Evolutionary conservation across 2,797 vertebrate species (phyloP), one percentile per base, ranked within the genome.

Genomic region (Mustela erminea): DNA sequence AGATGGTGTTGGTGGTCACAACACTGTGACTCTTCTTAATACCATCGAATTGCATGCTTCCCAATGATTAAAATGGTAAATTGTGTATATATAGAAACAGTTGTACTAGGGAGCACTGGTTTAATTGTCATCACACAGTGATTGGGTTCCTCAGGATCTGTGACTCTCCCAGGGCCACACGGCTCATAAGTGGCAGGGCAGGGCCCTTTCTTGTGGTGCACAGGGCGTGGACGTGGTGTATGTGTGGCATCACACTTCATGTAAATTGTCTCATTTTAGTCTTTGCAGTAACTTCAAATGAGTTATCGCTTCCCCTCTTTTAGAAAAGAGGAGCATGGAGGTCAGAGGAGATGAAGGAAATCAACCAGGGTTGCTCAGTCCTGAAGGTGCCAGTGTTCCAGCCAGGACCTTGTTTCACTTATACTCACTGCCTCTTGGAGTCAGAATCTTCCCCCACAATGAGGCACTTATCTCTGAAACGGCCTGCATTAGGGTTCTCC

Each of bases 41-140:
- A 41, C 64, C 29, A 14, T 38, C 35, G 32, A 90, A 32, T 27
- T 7, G 7, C 35, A 54, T 2, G 6, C 25, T 80, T 66, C 10
- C 27, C 46, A 58, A 23, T 23, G 17, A 35, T 15, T 43, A 46
- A 21, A 10, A 29, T 60, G 52, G 32, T 70, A 58, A 60, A 20
- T 80, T 35, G 35, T 80, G 3, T 25, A 18, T 58, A 9, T 60
- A 11, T 20, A 25, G 58, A 72, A 52, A 62, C 56, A 62, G 0
- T 0, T 15, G 1, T 15, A 0, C 25, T 10, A 32, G 38, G 56
- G 29, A 29, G 58, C 9, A 4, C 1, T 56, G 68, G 46, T 38
- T 1, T n/a, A 32, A 27, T 23, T 10, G 27, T 74, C 54, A 15
- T 60, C 38, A 74, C 3, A 17, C 14, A 29, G 11, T 52, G 14